Conservation (phyloP, 2,888 invertebrate genomes). For the Cremastinae sp. region DNA sequence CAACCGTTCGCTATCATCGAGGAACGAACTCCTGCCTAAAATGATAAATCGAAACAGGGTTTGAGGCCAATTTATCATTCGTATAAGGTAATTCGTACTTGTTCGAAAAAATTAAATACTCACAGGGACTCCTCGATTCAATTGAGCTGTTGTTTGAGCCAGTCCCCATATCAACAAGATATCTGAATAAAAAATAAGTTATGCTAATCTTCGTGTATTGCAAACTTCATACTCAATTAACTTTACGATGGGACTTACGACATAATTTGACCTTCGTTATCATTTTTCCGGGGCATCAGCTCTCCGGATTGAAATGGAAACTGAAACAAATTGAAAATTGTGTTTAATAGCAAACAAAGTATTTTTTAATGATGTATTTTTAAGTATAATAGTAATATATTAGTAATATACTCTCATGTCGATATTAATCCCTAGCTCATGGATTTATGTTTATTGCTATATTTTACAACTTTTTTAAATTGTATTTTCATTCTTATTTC, state of each 20-base stretch:
- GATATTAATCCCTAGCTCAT: too few relatives aligned
- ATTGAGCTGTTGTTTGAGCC: slow-evolving; percentile 50
- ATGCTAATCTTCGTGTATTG: too few relatives aligned
- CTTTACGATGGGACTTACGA: slow-evolving; percentile 64
- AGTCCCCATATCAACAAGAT: slow-evolving; percentile 59
- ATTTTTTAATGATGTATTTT: too few relatives aligned
- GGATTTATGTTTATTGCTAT: too few relatives aligned
- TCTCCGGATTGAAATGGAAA: slow-evolving; percentile 64
- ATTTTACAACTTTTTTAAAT: too few relatives aligned
- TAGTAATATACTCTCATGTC: not conserved
- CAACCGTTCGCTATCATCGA: slow-evolving; percentile 76
- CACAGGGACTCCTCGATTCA: slow-evolving; percentile 46
- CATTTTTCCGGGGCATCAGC: slow-evolving; percentile 76
- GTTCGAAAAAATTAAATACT: slow-evolving; percentile 34
- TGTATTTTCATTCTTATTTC: too few relatives aligned
- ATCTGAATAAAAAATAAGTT: slow-evolving; percentile 36
- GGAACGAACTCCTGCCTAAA: slow-evolving; percentile 70
- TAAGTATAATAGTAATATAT: too few relatives aligned
- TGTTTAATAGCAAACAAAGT: not conserved
- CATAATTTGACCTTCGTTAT: slow-evolving; percentile 66
- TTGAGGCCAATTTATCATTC: too few relatives aligned
- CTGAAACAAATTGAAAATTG: slow-evolving; percentile 56
- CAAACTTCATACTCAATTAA: too few relatives aligned
- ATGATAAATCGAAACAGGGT: not conserved
- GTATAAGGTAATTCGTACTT: too few relatives aligned